These are phyloP conservation scores for Brachymystax lenok DNA, from an alignment of 2,797 vertebrate species.

Conservation along the genomic window DNA sequence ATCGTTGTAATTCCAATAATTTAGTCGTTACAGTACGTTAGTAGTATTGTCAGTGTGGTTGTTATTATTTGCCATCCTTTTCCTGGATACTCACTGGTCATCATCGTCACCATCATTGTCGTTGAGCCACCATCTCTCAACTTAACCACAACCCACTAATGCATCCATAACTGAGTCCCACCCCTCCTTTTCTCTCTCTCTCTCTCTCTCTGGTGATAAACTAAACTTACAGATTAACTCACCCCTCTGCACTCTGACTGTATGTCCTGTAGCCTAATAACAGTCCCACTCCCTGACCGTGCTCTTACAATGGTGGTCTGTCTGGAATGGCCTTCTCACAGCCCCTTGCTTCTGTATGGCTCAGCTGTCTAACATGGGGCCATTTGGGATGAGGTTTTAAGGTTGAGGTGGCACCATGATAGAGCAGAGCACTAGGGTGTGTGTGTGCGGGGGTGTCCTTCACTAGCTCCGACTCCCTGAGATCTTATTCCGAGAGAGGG, in stretches of 20 bases:
- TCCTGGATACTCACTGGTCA: constrained; percentile 37
- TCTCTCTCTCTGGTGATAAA: constrained; percentile 30
- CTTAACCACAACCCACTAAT: constrained; percentile 71
- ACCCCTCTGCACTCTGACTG: neutral
- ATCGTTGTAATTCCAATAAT: neutral
- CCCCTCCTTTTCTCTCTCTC: neutral
- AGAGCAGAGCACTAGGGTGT: neutral
- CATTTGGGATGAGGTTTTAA: neutral
- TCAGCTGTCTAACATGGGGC: constrained; percentile 32
- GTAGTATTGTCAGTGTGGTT: constrained; percentile 63
- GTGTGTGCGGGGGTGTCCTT: neutral
- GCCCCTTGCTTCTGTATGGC: constrained; percentile 44
- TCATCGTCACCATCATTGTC: constrained; percentile 39
- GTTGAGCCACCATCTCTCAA: constrained; percentile 48
- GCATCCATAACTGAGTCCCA: constrained; percentile 43
- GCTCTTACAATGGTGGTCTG: constrained; percentile 33
- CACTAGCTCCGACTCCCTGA: neutral
- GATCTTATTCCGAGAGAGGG: neutral
- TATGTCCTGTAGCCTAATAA: constrained; percentile 50
- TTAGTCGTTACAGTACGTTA: constrained; percentile 32
- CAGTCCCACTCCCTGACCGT: constrained; percentile 32
- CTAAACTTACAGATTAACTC: constrained; percentile 56
- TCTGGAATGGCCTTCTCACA: constrained; percentile 41
- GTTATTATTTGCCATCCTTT: constrained; percentile 67
- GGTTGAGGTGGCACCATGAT: neutral